Conservation (phyloP, 2,797 vertebrate species). For the Clarias fuscus region DNA sequence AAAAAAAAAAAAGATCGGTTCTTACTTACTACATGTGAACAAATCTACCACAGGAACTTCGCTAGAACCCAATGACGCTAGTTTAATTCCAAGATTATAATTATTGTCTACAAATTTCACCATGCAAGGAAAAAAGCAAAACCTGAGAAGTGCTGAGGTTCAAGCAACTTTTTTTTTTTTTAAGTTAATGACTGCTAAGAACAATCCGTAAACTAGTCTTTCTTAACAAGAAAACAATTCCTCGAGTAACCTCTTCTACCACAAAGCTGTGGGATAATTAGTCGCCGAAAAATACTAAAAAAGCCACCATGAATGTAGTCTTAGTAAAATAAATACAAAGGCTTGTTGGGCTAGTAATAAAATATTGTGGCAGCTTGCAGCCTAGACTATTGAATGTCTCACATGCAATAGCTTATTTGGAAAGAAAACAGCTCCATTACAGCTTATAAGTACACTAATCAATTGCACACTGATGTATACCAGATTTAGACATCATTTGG, state of each 20-base stretch:
- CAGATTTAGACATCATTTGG: constrained; percentile 27
- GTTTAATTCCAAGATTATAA: not conserved
- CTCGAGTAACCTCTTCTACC: not conserved
- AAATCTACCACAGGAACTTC: constrained; percentile 6
- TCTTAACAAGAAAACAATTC: not conserved
- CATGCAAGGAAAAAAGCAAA: not conserved
- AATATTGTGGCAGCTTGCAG: constrained; percentile 39
- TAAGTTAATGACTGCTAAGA: not conserved
- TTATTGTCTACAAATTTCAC: not conserved
- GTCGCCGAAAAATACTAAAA: not conserved
- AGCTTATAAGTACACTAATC: constrained; percentile 3
- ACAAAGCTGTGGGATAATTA: not conserved
- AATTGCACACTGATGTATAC: constrained; percentile 6
- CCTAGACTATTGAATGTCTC: constrained; percentile 28
- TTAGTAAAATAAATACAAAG: constrained; percentile 26
- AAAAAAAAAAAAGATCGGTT: constrained; percentile 26
- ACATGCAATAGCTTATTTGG: constrained; percentile 9
- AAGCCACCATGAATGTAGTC: not conserved
- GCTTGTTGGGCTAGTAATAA: constrained; percentile 33
- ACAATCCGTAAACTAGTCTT: constrained; percentile 5
- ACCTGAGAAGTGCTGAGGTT: not conserved
- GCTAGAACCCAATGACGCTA: not conserved
- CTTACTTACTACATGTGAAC: constrained; percentile 5
- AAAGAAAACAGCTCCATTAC: constrained; percentile 15
- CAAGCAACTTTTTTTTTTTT: not conserved